Percentiles rank a stretch among this genome's conserved stretches.
Conservation (phyloP, 2,797 vertebrate species). For the Dromococcyx pavoninus region DNA sequence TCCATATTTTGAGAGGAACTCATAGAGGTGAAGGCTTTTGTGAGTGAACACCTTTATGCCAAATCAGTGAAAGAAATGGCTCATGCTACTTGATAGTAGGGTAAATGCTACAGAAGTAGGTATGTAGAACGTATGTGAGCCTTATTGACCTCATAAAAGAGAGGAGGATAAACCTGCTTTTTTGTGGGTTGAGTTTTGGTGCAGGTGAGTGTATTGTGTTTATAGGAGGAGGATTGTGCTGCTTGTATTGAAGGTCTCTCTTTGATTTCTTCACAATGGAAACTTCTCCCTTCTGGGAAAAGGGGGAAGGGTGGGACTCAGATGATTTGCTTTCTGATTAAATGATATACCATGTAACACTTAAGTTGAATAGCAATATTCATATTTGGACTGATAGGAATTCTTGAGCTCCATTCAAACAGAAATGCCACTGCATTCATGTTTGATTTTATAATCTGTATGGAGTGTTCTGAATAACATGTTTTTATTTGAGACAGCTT, state of each 20-base stretch:
- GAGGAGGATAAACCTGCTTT: not conserved
- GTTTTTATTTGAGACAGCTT: not conserved
- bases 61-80: not conserved
- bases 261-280: not conserved
- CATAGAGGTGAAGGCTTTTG: not conserved
- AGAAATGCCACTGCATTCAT: not conserved
- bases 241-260: not conserved
- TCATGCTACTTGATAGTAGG: not conserved
- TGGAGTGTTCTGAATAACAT: not conserved
- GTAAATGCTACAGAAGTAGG: not conserved
- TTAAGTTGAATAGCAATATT: not conserved
- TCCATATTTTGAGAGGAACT: not conserved
- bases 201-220: not conserved
- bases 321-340: not conserved
- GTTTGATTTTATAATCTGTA: not conserved
- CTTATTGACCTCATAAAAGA: not conserved
- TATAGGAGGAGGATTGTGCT: not conserved
- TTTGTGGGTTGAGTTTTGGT: not conserved
- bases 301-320: not conserved
- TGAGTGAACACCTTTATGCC: not conserved
- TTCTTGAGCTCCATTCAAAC: not conserved
- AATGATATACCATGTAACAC: not conserved
- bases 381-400: not conserved
- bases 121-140: not conserved
- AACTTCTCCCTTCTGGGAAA: not conserved